Conservation (phyloP, 53 echinoderm and acorn worm genomes). For the Arbacia lixula region DNA sequence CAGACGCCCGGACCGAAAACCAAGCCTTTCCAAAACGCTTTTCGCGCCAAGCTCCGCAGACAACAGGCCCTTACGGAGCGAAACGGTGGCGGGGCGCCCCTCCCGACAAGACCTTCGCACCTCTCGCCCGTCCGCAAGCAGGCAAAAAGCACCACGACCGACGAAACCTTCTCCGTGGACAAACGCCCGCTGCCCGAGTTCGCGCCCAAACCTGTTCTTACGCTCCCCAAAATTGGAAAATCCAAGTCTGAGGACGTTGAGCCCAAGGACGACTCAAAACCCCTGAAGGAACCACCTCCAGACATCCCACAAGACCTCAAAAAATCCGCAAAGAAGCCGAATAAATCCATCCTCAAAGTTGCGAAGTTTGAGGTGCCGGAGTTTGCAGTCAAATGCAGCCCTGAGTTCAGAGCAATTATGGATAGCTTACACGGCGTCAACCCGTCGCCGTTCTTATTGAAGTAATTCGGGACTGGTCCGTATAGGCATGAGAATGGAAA, state of each 20-base stretch:
- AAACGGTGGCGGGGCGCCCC: neutral
- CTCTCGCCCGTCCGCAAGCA: constrained; percentile 25
- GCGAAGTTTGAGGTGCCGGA: constrained; percentile 10
- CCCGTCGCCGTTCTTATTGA: constrained; percentile 41
- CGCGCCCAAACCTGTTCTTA: constrained; percentile 22
- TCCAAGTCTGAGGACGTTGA: neutral
- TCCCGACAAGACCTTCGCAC: neutral
- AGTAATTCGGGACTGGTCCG: too few relatives aligned
- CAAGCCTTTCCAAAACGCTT: neutral
- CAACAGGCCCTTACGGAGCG: neutral
- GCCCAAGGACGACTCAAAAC: neutral
- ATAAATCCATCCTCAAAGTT: constrained; percentile 30
- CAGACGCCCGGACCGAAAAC: neutral
- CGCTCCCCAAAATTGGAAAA: constrained; percentile 17
- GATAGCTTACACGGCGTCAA: constrained; percentile 45
- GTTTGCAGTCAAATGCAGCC: constrained; percentile 24
- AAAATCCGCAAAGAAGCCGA: constrained; percentile 28
- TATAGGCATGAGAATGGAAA: too few relatives aligned
- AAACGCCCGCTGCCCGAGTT: constrained; percentile 16
- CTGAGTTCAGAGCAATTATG: constrained; percentile 36
- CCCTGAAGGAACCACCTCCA: neutral
- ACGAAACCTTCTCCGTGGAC: constrained; percentile 8
- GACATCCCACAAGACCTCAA: too few relatives aligned
- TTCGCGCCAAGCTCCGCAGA: constrained; percentile 1
- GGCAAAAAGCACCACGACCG: constrained; percentile 24